A percentile compares a stretch with the other conserved stretches of the same genome.
Conservation (phyloP, 2,888 invertebrate genomes). For the Melanostoma scalare region DNA sequence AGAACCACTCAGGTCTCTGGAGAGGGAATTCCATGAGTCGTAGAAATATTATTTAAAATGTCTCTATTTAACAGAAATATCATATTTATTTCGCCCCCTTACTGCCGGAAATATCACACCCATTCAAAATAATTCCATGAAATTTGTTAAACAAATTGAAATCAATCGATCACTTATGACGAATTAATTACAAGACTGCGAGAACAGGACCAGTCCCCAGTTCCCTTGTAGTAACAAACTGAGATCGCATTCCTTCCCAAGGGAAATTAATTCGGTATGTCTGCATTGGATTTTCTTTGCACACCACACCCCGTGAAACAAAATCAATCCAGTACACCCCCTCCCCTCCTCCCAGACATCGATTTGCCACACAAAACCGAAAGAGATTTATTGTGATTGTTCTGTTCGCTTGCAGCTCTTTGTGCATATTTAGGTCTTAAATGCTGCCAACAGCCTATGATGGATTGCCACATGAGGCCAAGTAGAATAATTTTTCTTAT, state of each 20-base stretch:
- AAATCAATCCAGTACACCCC: neutral
- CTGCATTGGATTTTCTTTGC: slow-evolving; percentile 27
- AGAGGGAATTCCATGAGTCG: too few relatives aligned
- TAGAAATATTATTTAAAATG: too few relatives aligned
- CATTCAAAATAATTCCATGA: too few relatives aligned
- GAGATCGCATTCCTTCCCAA: slow-evolving; percentile 32
- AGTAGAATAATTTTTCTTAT: slow-evolving; percentile 56
- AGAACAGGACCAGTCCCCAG: neutral
- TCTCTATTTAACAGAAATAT: too few relatives aligned
- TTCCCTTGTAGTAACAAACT: slow-evolving; percentile 9
- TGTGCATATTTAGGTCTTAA: slow-evolving; percentile 59
- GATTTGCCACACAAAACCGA: slow-evolving; percentile 17
- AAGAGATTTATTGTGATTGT: slow-evolving; percentile 50
- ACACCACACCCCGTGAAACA: neutral
- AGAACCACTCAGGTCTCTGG: too few relatives aligned
- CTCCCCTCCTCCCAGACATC: slow-evolving; percentile 13
- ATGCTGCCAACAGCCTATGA: slow-evolving; percentile 61
- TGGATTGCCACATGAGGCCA: slow-evolving; percentile 54
- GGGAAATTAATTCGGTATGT: slow-evolving; percentile 59
- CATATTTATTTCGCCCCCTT: too few relatives aligned
- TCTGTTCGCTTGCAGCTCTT: slow-evolving; percentile 31
- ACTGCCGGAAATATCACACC: too few relatives aligned
- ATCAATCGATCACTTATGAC: slow-evolving; percentile 62
- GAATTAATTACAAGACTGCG: slow-evolving; percentile 52
- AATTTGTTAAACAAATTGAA: slow-evolving; percentile 49